Base-by-base conservation (phyloP, 2,797 vertebrate genomes). In the Coranthus polyacanthus region DNA sequence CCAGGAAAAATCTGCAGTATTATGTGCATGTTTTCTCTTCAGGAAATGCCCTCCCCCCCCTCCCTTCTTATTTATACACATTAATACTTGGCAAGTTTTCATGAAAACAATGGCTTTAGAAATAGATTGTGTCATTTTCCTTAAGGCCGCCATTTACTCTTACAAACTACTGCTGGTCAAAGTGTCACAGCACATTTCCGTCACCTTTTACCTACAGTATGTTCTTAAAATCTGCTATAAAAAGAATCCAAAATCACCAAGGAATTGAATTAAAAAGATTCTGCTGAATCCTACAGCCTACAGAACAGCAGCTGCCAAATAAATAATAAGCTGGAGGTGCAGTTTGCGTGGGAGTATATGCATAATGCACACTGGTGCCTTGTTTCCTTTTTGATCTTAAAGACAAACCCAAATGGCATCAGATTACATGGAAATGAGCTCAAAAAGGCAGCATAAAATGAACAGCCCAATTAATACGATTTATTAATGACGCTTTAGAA, bases 361-460 rank as follows among this genome's bases (percentile, higher is more conserved):
- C 52, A 62, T 65, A 68, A 68, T 79, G 26, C 43, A 16, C 36
- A 17, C 37, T 58, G 62, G 45, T 39, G 56, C 39, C 52, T 69
- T 41, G 34, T 47, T 72, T 50, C 18, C 7, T 64, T 64, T 71
- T 69, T 75, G 18, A 69, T 79, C 46, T 68, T 34, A 21, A 79
- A 63, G n/a, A 56, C 47, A 66, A 51, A 57, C 47, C 18, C 45
- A 49, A 68, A 71, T 56, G 39, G 43, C 42, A 46, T 12, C 17
- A 34, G 44, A 72, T 70, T 55, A 66, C 9, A 38, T 47, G 54
- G 65, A 81, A 59, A 57, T 20, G 1, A 46, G 16, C 45, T 64
- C 12, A 46, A 52, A n/a, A 71, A 68, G 21, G 22, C n/a, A 49
- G 38, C 3, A n/a, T 51, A 44, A 72, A 32, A 72, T 26, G 37